Base-by-base conservation (phyloP, 2,797 vertebrate species). In the Girardinus metallicus region DNA sequence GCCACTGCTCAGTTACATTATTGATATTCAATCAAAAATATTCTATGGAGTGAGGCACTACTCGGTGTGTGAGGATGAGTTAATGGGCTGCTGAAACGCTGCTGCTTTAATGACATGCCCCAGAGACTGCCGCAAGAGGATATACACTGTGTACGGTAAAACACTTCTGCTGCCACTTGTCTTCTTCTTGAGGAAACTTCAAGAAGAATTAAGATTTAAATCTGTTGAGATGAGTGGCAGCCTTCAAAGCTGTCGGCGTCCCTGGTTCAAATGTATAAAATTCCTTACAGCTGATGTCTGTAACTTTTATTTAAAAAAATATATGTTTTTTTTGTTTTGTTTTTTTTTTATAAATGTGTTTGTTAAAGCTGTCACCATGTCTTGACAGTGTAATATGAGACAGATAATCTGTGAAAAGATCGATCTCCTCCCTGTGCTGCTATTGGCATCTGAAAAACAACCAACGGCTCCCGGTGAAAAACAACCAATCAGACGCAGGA, bases 1-100 rank as follows among this genome's bases (percentile, higher is more conserved):
- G 29, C 39, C 55, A 64, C 60, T 53, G 49, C 68, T 70, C 66
- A 85, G 86, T 77, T 80, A 76, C 81, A 86, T 88, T 88, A 83
- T 83, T 84, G 79, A 80, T 88, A 88, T 85, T 88, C 75, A 91
- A 86, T 93, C 90, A 88, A 88, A 53, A 90, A 81, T 85, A 80
- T 86, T 87, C 77, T 72, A 74, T 73, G 57, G 62, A 79, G 85
- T 74, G 64, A 86, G 83, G 77, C 74, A 76, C 86, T 80, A 90
- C 79, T 82, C 80, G 75, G 77, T 88, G 86, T 79, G 85, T 88
- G 87, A 79, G 86, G 85, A 83, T 85, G 82, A 86, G 90, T 88
- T 90, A 91, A 92, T 88, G 77, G 83, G 79, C 80, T 87, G 80
- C 79, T 84, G 81, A 82, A 85, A 82, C 82, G 81, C 73, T 81